Percentiles rank a stretch among this genome's conserved stretches.
Conservation (phyloP, 1,140 invertebrate genomes). For the Macrotrachela quadricornifera region DNA sequence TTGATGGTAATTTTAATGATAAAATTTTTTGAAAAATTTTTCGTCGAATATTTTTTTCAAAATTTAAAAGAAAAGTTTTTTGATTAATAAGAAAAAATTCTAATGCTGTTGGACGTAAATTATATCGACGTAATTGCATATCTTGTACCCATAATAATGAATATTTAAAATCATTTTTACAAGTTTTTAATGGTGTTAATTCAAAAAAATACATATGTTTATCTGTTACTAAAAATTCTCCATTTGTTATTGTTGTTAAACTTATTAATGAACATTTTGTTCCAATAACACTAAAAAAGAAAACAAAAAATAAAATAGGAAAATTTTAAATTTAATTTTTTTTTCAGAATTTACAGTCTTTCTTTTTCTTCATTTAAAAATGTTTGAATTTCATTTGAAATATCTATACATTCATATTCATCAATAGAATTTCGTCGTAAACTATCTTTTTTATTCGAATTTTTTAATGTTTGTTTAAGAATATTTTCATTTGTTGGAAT, state of each 20-base stretch:
- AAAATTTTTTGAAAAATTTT: too few species aligned
- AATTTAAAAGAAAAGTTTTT: conserved; percentile 46
- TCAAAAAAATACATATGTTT: conserved; percentile 39
- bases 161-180: conserved; percentile 31
- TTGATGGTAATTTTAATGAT: too few species aligned
- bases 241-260: conserved; percentile 40
- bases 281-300: too few species aligned
- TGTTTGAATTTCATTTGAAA: too few species aligned
- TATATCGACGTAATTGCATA: conserved; percentile 42
- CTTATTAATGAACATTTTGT: conserved; percentile 39
- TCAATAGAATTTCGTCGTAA: conserved; percentile 19
- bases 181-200: too few species aligned
- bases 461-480: not conserved
- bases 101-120: conserved; percentile 40
- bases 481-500: not conserved
- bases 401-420: too few species aligned
- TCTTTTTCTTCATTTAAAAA: too few species aligned
- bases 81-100: conserved; percentile 45
- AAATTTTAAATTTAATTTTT: too few species aligned
- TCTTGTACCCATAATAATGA: conserved; percentile 37
- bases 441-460: not conserved
- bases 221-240: conserved; percentile 41
- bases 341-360: too few species aligned
- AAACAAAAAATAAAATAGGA: too few species aligned
- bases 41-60: conserved; percentile 18